Base-by-base conservation (phyloP, 2,888 invertebrate genomes). In the Gymnosoma rotundatum region DNA sequence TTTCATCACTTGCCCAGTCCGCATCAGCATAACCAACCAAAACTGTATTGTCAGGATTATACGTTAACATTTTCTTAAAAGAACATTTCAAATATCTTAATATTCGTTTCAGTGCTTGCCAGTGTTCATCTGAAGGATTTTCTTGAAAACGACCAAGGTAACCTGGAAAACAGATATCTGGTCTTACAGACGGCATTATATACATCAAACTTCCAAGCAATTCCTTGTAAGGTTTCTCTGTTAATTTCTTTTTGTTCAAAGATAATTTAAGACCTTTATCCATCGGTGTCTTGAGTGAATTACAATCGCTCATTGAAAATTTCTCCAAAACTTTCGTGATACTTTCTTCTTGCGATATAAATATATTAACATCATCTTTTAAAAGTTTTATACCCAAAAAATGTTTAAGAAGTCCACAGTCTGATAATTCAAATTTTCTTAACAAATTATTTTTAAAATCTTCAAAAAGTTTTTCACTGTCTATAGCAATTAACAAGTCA, bases 161-260 rank as follows among this genome's bases (percentile, higher is more conserved):
- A 2, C 58, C 60, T 36, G 54, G 25, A 58, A 18, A 54, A 38
- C 64, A 70, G 4, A 72, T 79, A 38, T 72, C 52, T 3, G 72
- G 63, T 50, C 42, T 61, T 2, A 56, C 63, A 64, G 60, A 69
- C 14, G 69, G 60, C 70, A 70, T 78, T 38, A 78, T 63, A 72
- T 52, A 78, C 64, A 63, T 70, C 16, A 72, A n/a, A 54, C 61
- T 78, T 18, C 78, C 64, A n/a, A 78, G 54, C 9, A 78, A 36
- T 61, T 78, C 69, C 9, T 69, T 42, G 50, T 69, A 78, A 4
- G 61, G 69, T 70, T 61, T 60, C 14, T 78, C 38, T 18, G 45
- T 6, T 16, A 32, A 32, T 32, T 50, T 32, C 14, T 16, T n/a
- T 42, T 32, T 61, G 25, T 63, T 70, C 14, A 42, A 4, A 21